Base-by-base conservation (phyloP, 2,113 vertebrate genomes). In the Chrysemys picta region DNA sequence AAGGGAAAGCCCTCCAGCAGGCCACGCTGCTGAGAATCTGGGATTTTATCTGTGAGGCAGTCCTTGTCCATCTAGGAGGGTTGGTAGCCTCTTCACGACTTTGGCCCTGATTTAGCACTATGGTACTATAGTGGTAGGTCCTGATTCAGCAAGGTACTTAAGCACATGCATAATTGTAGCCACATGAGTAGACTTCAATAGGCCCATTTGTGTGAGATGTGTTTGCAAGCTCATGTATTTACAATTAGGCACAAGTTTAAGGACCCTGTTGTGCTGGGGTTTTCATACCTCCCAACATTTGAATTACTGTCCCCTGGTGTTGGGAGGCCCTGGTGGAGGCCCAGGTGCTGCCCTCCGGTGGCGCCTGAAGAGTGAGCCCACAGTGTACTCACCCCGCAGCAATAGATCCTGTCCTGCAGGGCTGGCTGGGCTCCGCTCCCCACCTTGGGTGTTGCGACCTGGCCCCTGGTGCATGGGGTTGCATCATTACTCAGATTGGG, bases 121-220 rank as follows among this genome's bases (percentile, higher is more conserved):
- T 54, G 52, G 47, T 90, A 27, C 1, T 11, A 10, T 62, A 69
- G 72, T 45, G 10, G 38, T 25, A 45, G 72, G 24, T 45, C 24
- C 10, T 45, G 80, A 94, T 82, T 91, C 80, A 81, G 79, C 10
- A 83, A 91, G 75, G 83, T 93, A 49, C 80, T 14, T 92, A 50
- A 79, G 85, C 82, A 85, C 54, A 52, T 69, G 56, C 5, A 29
- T 96, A 5, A 65, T 35, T 35, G 65, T n/a, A 69, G n/a, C 35
- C 29, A 91, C 84, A 87, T 94, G 38, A 90, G 47, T 94, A 88
- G 45, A 79, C 86, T 95, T 92, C 75, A 10, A 90, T 82, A 88
- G 87, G 93, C 81, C 65, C n/a, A 85, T 89, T 89, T 72, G 14
- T 42, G 87, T 13, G 22, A 88, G 86, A 87, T 91, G 82, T 27